Conservation (phyloP, 2,888 invertebrate species). For the Dicranocentrus wangi region DNA sequence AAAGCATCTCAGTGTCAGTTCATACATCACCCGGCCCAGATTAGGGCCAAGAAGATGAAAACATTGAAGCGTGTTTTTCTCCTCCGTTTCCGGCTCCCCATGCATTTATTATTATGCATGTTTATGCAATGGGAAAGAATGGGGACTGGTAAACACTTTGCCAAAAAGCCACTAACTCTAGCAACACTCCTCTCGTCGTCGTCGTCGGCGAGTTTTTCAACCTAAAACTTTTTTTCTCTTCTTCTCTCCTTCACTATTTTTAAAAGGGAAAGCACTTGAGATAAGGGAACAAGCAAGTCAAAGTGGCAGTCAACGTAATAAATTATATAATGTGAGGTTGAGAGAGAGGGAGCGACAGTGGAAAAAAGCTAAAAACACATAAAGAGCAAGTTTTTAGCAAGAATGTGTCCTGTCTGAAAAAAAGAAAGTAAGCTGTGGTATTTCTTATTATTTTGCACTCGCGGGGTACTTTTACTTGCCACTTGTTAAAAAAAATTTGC, state of each 20-base stretch:
- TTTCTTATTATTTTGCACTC: conserved; percentile 29
- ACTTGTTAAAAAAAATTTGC: too few relatives aligned
- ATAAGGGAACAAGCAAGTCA: conserved; percentile 55
- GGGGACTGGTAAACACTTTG: conserved; percentile 28
- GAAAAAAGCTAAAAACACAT: not conserved
- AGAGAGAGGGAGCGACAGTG: conserved; percentile 38
- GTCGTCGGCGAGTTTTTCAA: not conserved
- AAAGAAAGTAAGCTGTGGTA: conserved; percentile 42
- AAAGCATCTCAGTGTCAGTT: conserved; percentile 56
- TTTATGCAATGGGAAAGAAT: conserved; percentile 44
- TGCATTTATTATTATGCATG: conserved; percentile 25
- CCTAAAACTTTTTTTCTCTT: too few relatives aligned
- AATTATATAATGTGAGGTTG: conserved; percentile 55
- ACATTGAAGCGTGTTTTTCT: not conserved
- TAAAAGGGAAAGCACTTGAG: conserved; percentile 34
- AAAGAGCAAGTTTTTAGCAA: not conserved
- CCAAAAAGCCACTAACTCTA: conserved; percentile 11
- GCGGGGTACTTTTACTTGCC: too few relatives aligned
- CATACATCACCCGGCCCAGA: conserved; percentile 50
- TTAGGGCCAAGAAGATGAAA: conserved; percentile 31
- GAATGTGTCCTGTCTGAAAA: conserved; percentile 32
- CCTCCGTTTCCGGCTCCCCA: not conserved
- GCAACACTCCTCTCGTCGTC: too few relatives aligned
- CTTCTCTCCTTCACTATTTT: not conserved
- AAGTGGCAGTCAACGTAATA: conserved; percentile 59